These are phyloP conservation scores for Axea sp. DNA, from an alignment of 2,888 invertebrate species.

Conservation along the genomic window DNA sequence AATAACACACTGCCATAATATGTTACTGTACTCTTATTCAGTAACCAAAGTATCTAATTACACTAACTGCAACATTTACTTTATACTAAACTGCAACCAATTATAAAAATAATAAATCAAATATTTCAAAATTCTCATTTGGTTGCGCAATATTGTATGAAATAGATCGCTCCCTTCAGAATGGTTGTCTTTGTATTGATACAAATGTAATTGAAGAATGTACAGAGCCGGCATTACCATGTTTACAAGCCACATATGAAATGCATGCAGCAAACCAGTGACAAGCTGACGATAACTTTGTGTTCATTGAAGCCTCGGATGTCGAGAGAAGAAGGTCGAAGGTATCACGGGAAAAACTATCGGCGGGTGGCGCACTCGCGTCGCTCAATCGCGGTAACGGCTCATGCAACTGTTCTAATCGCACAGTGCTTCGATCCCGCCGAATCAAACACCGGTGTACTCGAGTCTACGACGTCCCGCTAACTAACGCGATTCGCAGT, in stretches of 20 bases:
- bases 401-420: conserved; percentile 14
- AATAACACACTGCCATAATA: too few species aligned
- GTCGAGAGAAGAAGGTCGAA: conserved; percentile 9
- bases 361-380: conserved; percentile 20
- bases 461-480: conserved; percentile 48
- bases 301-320: conserved; percentile 21
- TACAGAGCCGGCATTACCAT: conserved; percentile 27
- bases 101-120: too few species aligned
- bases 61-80: too few species aligned
- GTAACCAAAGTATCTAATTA: too few species aligned
- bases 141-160: too few species aligned
- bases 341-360: conserved; percentile 1
- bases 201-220: too few species aligned
- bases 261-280: conserved; percentile 8
- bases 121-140: too few species aligned
- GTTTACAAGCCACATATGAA: conserved; percentile 32
- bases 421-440: neutral
- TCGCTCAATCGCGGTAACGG: conserved; percentile 62
- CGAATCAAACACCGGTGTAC: conserved; percentile 38
- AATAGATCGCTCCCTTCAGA: too few species aligned
- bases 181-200: too few species aligned
- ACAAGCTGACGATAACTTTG: conserved; percentile 19
- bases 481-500: conserved; percentile 45
- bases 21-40: too few species aligned
- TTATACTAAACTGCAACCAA: too few species aligned